These are phyloP conservation scores for human (Homo sapiens) DNA, from an alignment of 2,113 vertebrate genomes.

Conservation along the genomic window DNA sequence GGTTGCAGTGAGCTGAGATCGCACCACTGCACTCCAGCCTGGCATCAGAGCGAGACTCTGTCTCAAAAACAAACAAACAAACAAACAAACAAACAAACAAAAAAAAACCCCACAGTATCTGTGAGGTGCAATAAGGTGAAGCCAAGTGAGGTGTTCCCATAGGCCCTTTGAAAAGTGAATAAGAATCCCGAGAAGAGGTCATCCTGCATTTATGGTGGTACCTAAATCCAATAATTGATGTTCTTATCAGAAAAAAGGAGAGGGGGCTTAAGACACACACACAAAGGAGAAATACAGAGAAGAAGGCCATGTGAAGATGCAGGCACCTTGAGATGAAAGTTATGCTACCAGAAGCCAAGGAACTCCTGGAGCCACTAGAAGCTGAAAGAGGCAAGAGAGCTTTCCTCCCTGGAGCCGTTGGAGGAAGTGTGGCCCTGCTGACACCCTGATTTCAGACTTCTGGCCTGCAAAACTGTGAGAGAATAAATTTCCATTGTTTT, in stretches of 20 bases:
- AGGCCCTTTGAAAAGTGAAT: neutral
- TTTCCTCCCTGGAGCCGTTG: neutral
- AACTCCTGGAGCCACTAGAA: accelerated
- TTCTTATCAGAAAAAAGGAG: neutral
- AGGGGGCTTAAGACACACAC: neutral
- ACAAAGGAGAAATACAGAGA: neutral
- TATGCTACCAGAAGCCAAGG: neutral
- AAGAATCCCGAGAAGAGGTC: neutral
- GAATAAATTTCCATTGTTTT: neutral
- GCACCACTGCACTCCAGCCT: too few relatives aligned
- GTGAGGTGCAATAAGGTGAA: neutral
- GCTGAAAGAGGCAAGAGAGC: neutral
- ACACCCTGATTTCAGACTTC: neutral
- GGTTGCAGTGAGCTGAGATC: too few relatives aligned
- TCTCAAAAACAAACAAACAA: too few relatives aligned
- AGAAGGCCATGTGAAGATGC: accelerated
- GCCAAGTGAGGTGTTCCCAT: neutral
- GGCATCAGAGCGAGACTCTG: too few relatives aligned
- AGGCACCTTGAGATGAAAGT: too few relatives aligned
- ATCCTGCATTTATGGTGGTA: too few relatives aligned
- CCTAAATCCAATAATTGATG: too few relatives aligned
- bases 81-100: too few relatives aligned
- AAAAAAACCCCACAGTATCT: neutral
- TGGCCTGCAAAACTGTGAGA: neutral
- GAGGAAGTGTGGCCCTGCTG: neutral